phyloP scores from a whole-genome alignment of 2,888 invertebrate species.

The Trisateles emortualis region DNA sequence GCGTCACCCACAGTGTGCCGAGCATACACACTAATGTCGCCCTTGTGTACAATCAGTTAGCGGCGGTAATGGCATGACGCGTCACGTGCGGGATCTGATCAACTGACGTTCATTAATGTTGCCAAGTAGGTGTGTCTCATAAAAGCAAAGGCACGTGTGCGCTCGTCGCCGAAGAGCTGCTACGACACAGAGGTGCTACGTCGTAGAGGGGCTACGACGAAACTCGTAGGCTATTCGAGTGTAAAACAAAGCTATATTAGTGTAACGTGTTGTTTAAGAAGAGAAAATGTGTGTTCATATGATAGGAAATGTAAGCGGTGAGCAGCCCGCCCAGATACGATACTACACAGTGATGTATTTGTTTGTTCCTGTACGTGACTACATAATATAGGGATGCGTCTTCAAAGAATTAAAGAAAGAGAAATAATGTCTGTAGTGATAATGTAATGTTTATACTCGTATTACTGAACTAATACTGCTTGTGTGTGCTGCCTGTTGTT shows the following conservation, averaged over 20 bases:
- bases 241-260: neutral
- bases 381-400: too few relatives aligned
- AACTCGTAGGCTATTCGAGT: neutral
- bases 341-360: too few relatives aligned
- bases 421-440: too few relatives aligned
- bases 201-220: neutral
- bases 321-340: too few relatives aligned
- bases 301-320: neutral
- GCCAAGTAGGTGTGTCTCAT: constrained; percentile 30
- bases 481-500: too few relatives aligned
- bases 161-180: neutral
- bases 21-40: neutral
- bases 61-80: neutral
- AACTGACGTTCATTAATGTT: constrained; percentile 35
- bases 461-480: too few relatives aligned
- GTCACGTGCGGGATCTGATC: constrained; percentile 1
- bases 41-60: neutral
- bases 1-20: constrained; percentile 10
- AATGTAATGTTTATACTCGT: too few relatives aligned
- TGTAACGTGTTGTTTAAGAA: neutral
- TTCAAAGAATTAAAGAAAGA: too few relatives aligned
- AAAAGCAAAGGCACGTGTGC: constrained; percentile 31
- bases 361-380: too few relatives aligned
- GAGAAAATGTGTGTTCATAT: neutral
- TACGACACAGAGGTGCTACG: neutral